phyloP scores from a whole-genome alignment of 2,888 invertebrate species.

The Leptinotarsa juncta region DNA sequence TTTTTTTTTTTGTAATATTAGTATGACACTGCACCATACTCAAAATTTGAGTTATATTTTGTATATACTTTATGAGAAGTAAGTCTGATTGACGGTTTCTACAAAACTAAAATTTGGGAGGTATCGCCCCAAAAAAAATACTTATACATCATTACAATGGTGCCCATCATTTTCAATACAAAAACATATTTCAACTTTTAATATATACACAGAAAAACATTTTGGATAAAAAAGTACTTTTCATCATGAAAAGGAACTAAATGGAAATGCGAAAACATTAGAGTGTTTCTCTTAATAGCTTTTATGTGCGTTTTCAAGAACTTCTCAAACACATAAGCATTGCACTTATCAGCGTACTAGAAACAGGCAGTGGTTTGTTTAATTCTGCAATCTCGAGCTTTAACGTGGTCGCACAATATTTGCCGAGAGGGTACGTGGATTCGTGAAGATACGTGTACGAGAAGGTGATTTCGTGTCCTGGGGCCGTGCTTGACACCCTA shows the following conservation, averaged over 20 bases:
- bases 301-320: conserved; percentile 19
- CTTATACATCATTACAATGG: too few relatives aligned
- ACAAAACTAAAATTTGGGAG: too few relatives aligned
- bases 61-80: too few relatives aligned
- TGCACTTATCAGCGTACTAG: conserved; percentile 57
- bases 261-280: neutral
- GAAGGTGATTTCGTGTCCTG: conserved; percentile 43
- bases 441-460: conserved; percentile 48
- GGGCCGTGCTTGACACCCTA: conserved; percentile 26
- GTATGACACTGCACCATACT: too few relatives aligned
- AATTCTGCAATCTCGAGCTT: conserved; percentile 60
- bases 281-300: neutral
- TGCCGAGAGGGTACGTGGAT: conserved; percentile 55
- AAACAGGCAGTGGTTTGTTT: conserved; percentile 59
- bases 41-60: too few relatives aligned
- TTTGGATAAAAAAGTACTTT: too few relatives aligned
- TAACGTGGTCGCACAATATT: conserved; percentile 57
- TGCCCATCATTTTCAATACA: too few relatives aligned
- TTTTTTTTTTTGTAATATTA: too few relatives aligned
- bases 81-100: too few relatives aligned
- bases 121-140: too few relatives aligned
- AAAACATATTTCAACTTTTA: too few relatives aligned
- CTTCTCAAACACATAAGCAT: conserved; percentile 21
- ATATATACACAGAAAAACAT: too few relatives aligned
- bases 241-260: neutral